Evolutionary conservation across 2,888 invertebrate species (phyloP), one percentile per base, ranked within the genome.

Genomic region (Ecdyonurus torrentis): DNA sequence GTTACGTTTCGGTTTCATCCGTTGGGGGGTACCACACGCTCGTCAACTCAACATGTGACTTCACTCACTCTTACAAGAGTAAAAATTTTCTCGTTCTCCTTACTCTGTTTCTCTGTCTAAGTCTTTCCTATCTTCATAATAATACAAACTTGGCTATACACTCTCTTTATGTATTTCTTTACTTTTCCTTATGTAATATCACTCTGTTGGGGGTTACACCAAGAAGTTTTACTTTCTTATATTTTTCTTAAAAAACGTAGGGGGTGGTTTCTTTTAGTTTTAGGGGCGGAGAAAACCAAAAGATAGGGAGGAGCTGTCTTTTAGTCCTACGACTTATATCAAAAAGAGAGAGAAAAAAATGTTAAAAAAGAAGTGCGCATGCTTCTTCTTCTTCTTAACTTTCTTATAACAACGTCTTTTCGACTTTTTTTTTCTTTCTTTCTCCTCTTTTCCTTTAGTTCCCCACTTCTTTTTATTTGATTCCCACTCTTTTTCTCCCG

Each of bases 1-100:
- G 63, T 63, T 63, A 63, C 59, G 63, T 60, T 63, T 63, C 63
- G 63, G 63, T 63, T 53, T 50, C 53, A 59, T 23, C 60, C 63
- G 63, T 60, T 37, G 37, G 37, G 37, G 37, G 63, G 63, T 59
- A 59, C 59, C 63, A 63, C 63, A 59, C 63, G 59, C 63, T 59
- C 63, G 50, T 63, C 60, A 37, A 15, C 37, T 37, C 37, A 37
- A 37, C 37, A 37, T 37, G 37, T 37, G 37, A 37, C 37, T 63
- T 63, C 63, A 53, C 63, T 53, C 60, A 53, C 59, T 59, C 63
- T 59, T 53, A 63, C 59, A 52, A 59, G 19, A 25, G 60, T 20
- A 19, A 60, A 55, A 23, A 25, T 23, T 50, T 37, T 37, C 37
- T 37, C 15, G 37, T 15, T 37, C 37, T 37, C 37, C 37, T 10